phyloP scores from a whole-genome alignment of 2,888 invertebrate genomes.

The Leptinotarsa rubiginosa region DNA sequence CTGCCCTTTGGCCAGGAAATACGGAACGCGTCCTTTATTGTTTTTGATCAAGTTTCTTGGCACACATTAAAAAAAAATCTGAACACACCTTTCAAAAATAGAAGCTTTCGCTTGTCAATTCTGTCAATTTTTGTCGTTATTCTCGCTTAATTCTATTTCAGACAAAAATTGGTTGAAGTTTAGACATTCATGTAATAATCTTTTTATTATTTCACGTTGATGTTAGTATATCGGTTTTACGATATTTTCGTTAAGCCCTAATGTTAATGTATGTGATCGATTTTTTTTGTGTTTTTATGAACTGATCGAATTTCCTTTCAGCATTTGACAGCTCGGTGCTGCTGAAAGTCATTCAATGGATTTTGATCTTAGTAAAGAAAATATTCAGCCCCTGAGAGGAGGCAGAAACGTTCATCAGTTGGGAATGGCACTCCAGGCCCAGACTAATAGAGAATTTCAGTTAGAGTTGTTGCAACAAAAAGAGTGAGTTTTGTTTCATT shows the following conservation, averaged over 20 bases:
- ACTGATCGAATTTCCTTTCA: slow-evolving; percentile 34
- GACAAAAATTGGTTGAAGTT: not conserved
- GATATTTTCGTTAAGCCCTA: not conserved
- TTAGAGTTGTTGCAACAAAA: slow-evolving; percentile 76
- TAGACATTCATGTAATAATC: not conserved
- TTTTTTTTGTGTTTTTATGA: slow-evolving; percentile 36
- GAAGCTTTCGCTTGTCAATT: slow-evolving; percentile 21
- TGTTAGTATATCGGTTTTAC: slow-evolving; percentile 4
- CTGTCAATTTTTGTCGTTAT: slow-evolving; percentile 39
- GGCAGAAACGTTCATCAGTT: slow-evolving; percentile 86
- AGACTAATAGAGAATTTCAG: slow-evolving; percentile 77
- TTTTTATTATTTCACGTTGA: not conserved
- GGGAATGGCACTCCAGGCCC: slow-evolving; percentile 83
- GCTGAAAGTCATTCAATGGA: slow-evolving; percentile 68
- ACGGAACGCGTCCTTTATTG: too few relatives aligned
- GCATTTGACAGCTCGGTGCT: slow-evolving; percentile 40
- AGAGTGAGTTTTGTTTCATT: slow-evolving; percentile 69
- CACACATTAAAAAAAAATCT: too few relatives aligned
- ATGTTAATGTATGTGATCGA: slow-evolving; percentile 20
- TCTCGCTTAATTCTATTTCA: not conserved
- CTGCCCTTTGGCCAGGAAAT: too few relatives aligned
- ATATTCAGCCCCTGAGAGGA: slow-evolving; percentile 91
- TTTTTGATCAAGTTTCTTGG: too few relatives aligned
- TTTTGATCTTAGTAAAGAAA: slow-evolving; percentile 88
- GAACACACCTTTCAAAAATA: not conserved